Percentiles rank a stretch among this genome's conserved stretches.
Evolutionary conservation across 2,113 vertebrate species (phyloP).

Genomic region (Leptodactylus fuscus): DNA sequence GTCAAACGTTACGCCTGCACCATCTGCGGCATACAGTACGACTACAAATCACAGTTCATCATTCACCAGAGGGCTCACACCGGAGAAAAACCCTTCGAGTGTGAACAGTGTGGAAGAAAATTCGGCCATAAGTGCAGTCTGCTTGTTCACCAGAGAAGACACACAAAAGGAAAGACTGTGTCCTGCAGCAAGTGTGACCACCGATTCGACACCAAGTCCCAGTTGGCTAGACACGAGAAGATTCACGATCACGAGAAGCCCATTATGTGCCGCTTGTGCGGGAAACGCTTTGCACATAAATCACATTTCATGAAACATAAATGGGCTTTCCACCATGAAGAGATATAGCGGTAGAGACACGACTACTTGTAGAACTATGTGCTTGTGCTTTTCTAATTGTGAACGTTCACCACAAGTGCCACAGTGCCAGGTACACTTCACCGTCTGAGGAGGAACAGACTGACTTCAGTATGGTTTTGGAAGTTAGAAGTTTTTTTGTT

Average conservation of each 20-base stretch:
- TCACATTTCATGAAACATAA: conserved; percentile 18
- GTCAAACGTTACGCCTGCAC: conserved; percentile 2
- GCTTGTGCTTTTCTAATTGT: neutral
- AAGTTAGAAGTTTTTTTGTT: neutral
- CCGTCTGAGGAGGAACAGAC: neutral
- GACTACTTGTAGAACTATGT: no score
- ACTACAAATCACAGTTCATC: conserved; percentile 25
- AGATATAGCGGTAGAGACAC: neutral
- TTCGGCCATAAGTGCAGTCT: conserved; percentile 34
- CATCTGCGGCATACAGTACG: conserved; percentile 13
- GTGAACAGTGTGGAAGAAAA: neutral
- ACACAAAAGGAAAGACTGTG: neutral
- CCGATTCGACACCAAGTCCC: neutral
- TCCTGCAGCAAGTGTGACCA: conserved; percentile 9
- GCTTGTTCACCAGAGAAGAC: conserved; percentile 20
- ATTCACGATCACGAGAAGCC: conserved; percentile 8
- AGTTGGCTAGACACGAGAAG: conserved; percentile 12
- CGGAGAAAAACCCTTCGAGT: conserved; percentile 28
- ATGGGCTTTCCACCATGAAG: neutral
- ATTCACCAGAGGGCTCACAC: conserved; percentile 38
- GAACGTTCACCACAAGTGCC: neutral
- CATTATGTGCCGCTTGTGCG: conserved; percentile 7
- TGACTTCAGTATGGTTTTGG: neutral
- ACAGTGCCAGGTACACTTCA: no score
- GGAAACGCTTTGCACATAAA: conserved; percentile 10